Evolutionary conservation across 2,888 invertebrate genomes (phyloP), one percentile per base, ranked within the genome.

Genomic region (Chaetoderma sp.): DNA sequence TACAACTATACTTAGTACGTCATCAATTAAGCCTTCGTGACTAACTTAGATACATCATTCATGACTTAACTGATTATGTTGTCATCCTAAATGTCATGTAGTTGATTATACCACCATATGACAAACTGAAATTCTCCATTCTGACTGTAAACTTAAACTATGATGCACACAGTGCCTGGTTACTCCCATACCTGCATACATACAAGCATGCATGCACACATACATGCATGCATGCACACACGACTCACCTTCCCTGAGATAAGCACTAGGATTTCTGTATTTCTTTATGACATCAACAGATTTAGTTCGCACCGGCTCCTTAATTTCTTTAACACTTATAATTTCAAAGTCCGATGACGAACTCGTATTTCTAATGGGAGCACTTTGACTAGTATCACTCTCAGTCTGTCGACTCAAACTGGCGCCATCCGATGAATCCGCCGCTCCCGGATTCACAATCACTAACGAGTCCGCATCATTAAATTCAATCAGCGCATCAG

Each of bases 301-400:
- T 21, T 80, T 76, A 45, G 67, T 54, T 63, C 83, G 78, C 36
- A 78, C 73, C 55, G 78, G 74, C 39, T 80, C 83, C 65, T 82
- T 74, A 36, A 86, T 77, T 55, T 87, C 87, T 28, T 71, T 76
- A 16, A 86, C 86, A 21, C 79, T 77, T 32, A 95, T 90, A 74
- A 95, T 90, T 1, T 95, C 94, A 87, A 95, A 96, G 27, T 95
- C 94, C 83, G 95, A 95, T 0, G 94, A 94, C 21, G 96, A 90
- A n/a, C n/a, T n/a, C n/a, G 83, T n/a, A n/a, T n/a, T n/a, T n/a
- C 94, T 95, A 0, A 94, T 95, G 84, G 95, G 95, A 2, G 94
- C 94, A 89, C 95, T 95, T 87, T 95, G 95, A 8, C 93, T 90
- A 56, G 94, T 90, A 76, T 95, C 90, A 0, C 59, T 57, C 18